These are phyloP conservation scores for Tiphia femorata DNA, from an alignment of 2,888 invertebrate species.

Conservation along the genomic window DNA sequence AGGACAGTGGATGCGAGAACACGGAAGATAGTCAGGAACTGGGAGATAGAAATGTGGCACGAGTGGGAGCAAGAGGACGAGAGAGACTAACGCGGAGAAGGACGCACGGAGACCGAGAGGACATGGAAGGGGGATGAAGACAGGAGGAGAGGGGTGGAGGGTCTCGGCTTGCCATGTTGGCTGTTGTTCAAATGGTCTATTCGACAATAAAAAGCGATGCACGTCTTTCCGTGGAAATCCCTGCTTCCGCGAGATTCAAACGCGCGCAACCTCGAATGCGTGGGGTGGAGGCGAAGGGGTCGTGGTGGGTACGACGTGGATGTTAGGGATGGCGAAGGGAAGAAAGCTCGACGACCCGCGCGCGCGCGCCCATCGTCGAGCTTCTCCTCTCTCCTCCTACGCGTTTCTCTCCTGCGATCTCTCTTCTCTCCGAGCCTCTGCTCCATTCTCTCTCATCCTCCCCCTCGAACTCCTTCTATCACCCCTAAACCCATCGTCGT, in stretches of 20 bases:
- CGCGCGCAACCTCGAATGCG: slow-evolving; percentile 36
- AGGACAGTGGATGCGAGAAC: no score
- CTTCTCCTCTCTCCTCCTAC: slow-evolving; percentile 37
- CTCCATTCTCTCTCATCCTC: slow-evolving; percentile 14
- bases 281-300: slow-evolving; percentile 10
- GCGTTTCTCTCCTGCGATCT: no score
- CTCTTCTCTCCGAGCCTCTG: slow-evolving; percentile 9
- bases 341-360: slow-evolving; percentile 39
- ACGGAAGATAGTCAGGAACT: no score
- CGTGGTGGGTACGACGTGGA: background rate
- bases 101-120: slow-evolving; percentile 11
- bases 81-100: slow-evolving; percentile 6
- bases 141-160: slow-evolving; percentile 22
- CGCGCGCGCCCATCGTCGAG: slow-evolving; percentile 43
- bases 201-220: slow-evolving; percentile 64
- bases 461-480: slow-evolving; percentile 17
- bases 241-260: slow-evolving; percentile 60
- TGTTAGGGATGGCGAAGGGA: slow-evolving; percentile 5
- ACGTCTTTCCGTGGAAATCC: slow-evolving; percentile 58
- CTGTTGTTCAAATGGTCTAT: slow-evolving; percentile 66
- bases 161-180: slow-evolving; percentile 61
- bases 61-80: slow-evolving; percentile 6
- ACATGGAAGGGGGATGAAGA: slow-evolving; percentile 6
- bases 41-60: no score
- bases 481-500: slow-evolving; percentile 4